Evolutionary conservation across 2,797 vertebrate species (phyloP).

Genomic region (Vespertilio murinus): DNA sequence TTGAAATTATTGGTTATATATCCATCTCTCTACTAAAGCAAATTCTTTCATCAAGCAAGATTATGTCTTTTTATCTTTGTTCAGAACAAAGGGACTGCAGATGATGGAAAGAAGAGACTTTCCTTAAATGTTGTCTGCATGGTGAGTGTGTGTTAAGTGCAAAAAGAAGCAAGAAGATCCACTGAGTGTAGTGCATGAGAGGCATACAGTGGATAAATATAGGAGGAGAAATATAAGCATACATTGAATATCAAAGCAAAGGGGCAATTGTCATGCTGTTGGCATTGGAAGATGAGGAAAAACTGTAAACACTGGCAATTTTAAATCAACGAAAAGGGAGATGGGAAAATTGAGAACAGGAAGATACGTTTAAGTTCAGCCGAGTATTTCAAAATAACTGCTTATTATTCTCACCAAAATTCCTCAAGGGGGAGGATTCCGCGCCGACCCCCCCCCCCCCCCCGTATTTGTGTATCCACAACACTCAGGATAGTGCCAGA

Average conservation of each 20-base stretch:
- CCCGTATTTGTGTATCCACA: neutral
- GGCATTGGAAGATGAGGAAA: neutral
- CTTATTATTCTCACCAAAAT: constrained; percentile 19
- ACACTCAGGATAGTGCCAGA: neutral
- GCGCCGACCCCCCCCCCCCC: neutral
- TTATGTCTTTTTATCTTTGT: neutral
- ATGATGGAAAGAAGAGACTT: neutral
- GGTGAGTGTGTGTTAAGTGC: neutral
- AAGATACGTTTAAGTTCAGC: neutral
- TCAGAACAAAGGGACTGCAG: neutral
- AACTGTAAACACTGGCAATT: neutral
- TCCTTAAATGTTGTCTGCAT: neutral
- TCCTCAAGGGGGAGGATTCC: neutral
- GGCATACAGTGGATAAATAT: neutral
- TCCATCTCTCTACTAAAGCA: neutral
- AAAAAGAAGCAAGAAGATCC: neutral
- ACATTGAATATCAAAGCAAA: neutral
- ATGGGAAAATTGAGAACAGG: neutral
- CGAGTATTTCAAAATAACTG: constrained; percentile 20
- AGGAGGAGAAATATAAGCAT: neutral
- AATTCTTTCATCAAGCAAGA: neutral
- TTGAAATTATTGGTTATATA: neutral
- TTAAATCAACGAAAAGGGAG: neutral
- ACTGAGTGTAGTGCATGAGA: neutral
- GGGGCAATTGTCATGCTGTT: neutral